Evolutionary conservation across 1,140 invertebrate genomes (phyloP), one percentile per base, ranked within the genome.

Genomic region (Himalopsyche phryganea): DNA sequence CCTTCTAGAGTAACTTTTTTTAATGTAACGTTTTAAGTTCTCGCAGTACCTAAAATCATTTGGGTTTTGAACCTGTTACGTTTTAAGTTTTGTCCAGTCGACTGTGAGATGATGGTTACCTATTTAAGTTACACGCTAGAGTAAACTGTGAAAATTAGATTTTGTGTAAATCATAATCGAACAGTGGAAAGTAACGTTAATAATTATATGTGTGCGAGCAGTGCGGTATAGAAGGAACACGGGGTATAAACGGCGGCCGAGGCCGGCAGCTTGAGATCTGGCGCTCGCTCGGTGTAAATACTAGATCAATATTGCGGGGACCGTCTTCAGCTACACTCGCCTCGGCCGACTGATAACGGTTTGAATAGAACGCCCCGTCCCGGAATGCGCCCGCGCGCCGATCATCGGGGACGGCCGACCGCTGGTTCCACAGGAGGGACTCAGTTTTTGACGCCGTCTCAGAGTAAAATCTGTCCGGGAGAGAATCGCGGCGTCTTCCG

Each of bases 101-200:
- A 58, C 51, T 63, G 56, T 61, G 60, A 61, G 60, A 52, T 61
- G 61, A 58, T 63, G 61, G 61, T 63, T 63, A 63, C 61, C 56
- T 63, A 46, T 63, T 45, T 63, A 59, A 63, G 61, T 54, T 63
- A 63, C 61, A 55, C 46, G 56, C 57, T 61, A 61, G 60, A 52
- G 54, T 61, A 57, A 52, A 58, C 50, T 51, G 51, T 38, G 50
- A 47, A 51, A 20, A 56, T 58, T 58, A 50, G 55, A 42, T 58
- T n/a, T 58, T 50, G 48, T 52, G 48, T 51, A 52, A 52, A 58
- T 51, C 28, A 50, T 42, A 51, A 33, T 36, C 41, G 56, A 52
- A 28, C 56, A 52, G 56, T 51, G 48, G 41, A 36, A 46, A 41
- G 50, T 51, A 58, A 51, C 51, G 56, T 58, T 58, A 48, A 46